Conservation (phyloP, 2,797 vertebrate genomes). For the Esox masquinongy region DNA sequence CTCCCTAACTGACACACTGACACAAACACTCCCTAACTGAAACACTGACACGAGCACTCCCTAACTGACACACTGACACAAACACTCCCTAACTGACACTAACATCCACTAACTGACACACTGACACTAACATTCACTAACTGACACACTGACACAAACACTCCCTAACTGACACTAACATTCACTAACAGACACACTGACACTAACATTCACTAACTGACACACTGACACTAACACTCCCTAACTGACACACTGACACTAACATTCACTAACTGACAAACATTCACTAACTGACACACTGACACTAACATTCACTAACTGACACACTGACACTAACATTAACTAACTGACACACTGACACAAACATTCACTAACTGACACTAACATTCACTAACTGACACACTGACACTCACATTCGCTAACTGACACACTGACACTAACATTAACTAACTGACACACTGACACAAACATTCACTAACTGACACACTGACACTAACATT, state of each 20-base stretch:
- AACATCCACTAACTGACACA: not conserved
- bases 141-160: not conserved
- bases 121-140: not conserved
- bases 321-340: slow-evolving; percentile 12
- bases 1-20: too few species aligned
- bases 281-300: too few species aligned
- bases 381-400: too few species aligned
- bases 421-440: too few species aligned
- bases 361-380: not conserved
- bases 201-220: slow-evolving; percentile 1
- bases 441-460: slow-evolving; percentile 10
- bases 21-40: slow-evolving; percentile 7
- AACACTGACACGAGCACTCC: slow-evolving; percentile 13
- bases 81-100: too few species aligned
- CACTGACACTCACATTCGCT: slow-evolving; percentile 1
- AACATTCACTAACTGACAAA: too few species aligned
- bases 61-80: slow-evolving; percentile 7
- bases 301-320: slow-evolving; percentile 11
- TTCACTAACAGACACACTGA: not conserved
- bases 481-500: slow-evolving; percentile 12
- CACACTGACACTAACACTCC: not conserved
- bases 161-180: slow-evolving; percentile 2
- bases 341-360: slow-evolving; percentile 3
- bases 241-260: not conserved
- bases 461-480: slow-evolving; percentile 8